Percentiles rank a stretch among this genome's conserved stretches.
Evolutionary conservation across 2,888 invertebrate genomes (phyloP).

Genomic region (Tenthredo livida): DNA sequence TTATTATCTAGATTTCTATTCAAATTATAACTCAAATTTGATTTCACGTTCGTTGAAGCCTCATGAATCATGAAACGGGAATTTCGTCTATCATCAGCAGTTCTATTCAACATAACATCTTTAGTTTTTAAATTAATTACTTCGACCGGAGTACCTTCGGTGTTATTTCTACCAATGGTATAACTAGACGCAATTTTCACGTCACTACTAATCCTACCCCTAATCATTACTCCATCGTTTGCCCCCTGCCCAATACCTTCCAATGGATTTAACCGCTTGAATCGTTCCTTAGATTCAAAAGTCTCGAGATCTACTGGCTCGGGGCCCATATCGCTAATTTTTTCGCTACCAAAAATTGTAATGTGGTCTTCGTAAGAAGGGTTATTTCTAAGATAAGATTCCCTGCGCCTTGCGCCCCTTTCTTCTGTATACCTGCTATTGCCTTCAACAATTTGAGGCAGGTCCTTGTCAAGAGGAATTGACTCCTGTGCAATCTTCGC

Average conservation of each 20-base stretch:
- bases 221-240: background rate
- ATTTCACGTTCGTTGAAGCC: background rate
- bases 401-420: constrained; percentile 8
- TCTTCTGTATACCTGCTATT: constrained; percentile 74
- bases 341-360: background rate
- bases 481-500: constrained; percentile 55
- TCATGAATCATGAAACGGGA: background rate
- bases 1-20: background rate
- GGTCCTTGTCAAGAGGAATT: constrained; percentile 57
- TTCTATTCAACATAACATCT: background rate
- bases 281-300: background rate
- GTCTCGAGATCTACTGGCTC: background rate
- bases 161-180: background rate
- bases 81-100: background rate
- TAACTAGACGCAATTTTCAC: background rate
- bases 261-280: no score
- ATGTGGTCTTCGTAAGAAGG: constrained; percentile 27
- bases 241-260: background rate
- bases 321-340: background rate
- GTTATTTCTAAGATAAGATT: constrained; percentile 26
- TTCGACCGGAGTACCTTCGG: background rate
- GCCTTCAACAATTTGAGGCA: constrained; percentile 62
- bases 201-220: background rate
- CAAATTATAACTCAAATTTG: background rate
- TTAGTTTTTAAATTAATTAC: constrained; percentile 1